These are phyloP conservation scores for Euproctis similis DNA, from an alignment of 2,888 invertebrate species.

Conservation along the genomic window DNA sequence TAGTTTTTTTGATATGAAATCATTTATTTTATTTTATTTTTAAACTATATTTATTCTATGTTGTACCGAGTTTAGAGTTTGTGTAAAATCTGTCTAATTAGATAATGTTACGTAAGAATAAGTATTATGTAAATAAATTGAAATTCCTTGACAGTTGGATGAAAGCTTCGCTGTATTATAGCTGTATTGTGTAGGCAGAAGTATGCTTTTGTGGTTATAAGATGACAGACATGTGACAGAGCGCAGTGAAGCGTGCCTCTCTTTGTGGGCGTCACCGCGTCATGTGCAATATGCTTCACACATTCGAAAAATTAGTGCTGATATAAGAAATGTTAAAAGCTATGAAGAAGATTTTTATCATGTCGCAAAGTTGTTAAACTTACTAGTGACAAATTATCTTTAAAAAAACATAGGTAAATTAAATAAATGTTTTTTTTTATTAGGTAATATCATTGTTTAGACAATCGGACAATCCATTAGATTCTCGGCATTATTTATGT, in stretches of 20 bases:
- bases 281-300: slow-evolving; percentile 22
- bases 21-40: slow-evolving; percentile 4
- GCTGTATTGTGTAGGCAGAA: slow-evolving; percentile 23
- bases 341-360: no score
- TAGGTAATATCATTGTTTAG: no score
- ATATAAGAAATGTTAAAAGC: no score
- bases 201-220: slow-evolving; percentile 16
- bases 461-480: no score
- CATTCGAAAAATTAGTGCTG: slow-evolving; percentile 15
- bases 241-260: slow-evolving; percentile 8
- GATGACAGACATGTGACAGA: slow-evolving; percentile 16
- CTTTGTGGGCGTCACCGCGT: slow-evolving; percentile 17
- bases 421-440: no score
- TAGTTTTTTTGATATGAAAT: no score
- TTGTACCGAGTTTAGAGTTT: no score
- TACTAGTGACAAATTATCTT: no score
- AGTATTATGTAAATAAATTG: slow-evolving; percentile 17
- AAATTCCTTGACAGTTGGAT: slow-evolving; percentile 18
- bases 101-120: slow-evolving; percentile 21
- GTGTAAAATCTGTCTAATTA: slow-evolving; percentile 24
- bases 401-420: no score
- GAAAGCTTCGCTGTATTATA: slow-evolving; percentile 18
- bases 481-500: no score
- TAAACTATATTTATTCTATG: slow-evolving; percentile 7
- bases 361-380: no score